Evolutionary conservation across 2,113 vertebrate species (phyloP), one percentile per base, ranked within the genome.

Genomic region (Petromus typicus): DNA sequence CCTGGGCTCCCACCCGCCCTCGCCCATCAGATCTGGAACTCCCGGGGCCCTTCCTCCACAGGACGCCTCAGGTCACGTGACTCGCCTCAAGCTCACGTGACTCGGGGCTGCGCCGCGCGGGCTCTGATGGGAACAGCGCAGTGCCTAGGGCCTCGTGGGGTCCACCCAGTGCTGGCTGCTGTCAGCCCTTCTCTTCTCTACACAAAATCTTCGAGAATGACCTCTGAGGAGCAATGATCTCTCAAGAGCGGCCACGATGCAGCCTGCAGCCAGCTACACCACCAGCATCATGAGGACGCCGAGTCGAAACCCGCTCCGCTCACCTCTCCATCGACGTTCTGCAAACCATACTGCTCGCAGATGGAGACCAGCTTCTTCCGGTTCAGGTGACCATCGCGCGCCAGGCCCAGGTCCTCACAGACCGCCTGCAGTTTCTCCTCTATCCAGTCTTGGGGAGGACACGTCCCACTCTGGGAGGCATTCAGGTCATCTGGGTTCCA

Each of bases 401-500:
- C 96, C 95, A 99, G 98, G 0, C 97, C 98, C 3, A 99, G 97
- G 79, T 99, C 98, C n/a, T 99, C 97, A 3, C 99, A 99, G 51
- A 99, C 99, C 66, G 98, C 98, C 22, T 98, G 99, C 7, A 99
- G 97, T 7, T 98, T 98, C 97, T 99, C 99, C 96, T 99, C 99
- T 27, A 99, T 98, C 97, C 98, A 98, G 64, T 98, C 97, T 0
- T 98, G 98, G 57, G 98, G 98, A 6, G 99, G 97, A 0, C 78
- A 59, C 0, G 95, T 84, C 10, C 98, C 94, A 0, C 97, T 97
- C 0, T 98, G 98, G 0, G 99, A 99, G 0, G 99, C 98, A 1
- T 98, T 99, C 32, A 99, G 98, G 87, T 99, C 99, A 0, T 99
- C 99, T 0, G 99, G 99, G 97, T 99, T 99, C 99, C 99, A 99